These are phyloP conservation scores for Emydoidea blandingii DNA, from an alignment of 2,797 vertebrate species.

Conservation along the genomic window DNA sequence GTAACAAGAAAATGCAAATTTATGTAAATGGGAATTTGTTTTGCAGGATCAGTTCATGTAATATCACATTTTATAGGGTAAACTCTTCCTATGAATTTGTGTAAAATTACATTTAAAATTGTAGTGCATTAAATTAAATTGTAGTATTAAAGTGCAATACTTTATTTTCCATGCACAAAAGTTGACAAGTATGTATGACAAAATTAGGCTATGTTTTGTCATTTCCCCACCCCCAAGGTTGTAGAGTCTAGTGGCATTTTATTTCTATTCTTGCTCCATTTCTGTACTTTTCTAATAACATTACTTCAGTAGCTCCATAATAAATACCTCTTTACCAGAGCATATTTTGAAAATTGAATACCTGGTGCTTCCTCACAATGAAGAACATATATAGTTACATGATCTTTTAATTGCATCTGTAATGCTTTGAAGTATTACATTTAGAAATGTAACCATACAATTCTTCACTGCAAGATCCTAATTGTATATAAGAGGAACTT, in stretches of 20 bases:
- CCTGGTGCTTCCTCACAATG: not conserved
- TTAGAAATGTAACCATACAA: not conserved
- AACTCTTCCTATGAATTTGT: slow-evolving; percentile 21
- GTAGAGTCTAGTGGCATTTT: not conserved
- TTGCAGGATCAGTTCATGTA: not conserved
- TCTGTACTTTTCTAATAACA: not conserved
- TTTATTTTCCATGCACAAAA: slow-evolving; percentile 16
- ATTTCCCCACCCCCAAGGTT: not conserved
- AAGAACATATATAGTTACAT: not conserved
- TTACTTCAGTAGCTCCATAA: not conserved
- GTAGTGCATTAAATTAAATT: not conserved
- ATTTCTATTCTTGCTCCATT: not conserved
- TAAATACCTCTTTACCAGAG: not conserved
- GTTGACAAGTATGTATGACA: slow-evolving; percentile 26
- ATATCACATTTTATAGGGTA: slow-evolving; percentile 9
- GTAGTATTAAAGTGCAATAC: not conserved
- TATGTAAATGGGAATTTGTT: slow-evolving; percentile 18
- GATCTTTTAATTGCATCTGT: not conserved
- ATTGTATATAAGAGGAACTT: not conserved
- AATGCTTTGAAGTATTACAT: not conserved
- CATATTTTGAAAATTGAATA: not conserved
- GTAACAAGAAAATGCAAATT: slow-evolving; percentile 4
- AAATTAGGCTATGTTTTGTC: not conserved
- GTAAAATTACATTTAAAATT: slow-evolving; percentile 13
- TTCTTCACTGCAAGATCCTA: not conserved